Evolutionary conservation across 2,113 vertebrate genomes (phyloP), one percentile per base, ranked within the genome.

Genomic region (Reinhardtius hippoglossoides): DNA sequence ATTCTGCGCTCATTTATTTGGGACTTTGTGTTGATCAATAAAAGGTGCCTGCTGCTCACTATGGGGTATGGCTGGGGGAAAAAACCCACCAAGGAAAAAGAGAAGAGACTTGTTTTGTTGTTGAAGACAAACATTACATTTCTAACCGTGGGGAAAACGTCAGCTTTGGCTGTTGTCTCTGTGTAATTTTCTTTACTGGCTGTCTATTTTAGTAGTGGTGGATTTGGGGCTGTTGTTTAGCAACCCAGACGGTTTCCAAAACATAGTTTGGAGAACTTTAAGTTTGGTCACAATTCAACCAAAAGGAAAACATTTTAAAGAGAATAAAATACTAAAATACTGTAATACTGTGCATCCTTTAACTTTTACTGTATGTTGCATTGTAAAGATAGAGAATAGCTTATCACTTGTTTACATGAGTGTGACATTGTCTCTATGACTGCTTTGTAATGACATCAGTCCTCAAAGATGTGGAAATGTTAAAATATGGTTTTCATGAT

Each of bases 11-110:
- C 93, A 94, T 95, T 94, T 95, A 94, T 95, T 94, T 94, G 92
- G 91, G 92, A 94, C 90, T 94, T 95, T 93, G 93, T 92, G 93
- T 93, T 95, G 94, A 95, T 95, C 95, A 95, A 95, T 95, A 95
- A 91, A 94, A 94, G 93, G 92, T 93, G 93, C 90, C 91, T 86
- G 84, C 92, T 93, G 88, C 92, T 94, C 91, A 90, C 90, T 88
- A 92, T 93, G 93, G 91, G 90, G 91, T 93, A 93, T 93, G 87
- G 81, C 88, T 87, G 75, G 78, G 84, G 71, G 56, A 44, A 27
- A 74, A 81, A 79, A 83, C 54, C 67, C 79, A 81, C 82, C 35
- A 57, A 88, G 73, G 85, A 76, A 88, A 88, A 89, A 76, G 79
- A 82, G 71, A 84, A 83, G 85, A 89, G 78, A 76, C 76, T 85